These are phyloP conservation scores for Adelphocoris suturalis DNA, from an alignment of 2,888 invertebrate species.

Conservation along the genomic window DNA sequence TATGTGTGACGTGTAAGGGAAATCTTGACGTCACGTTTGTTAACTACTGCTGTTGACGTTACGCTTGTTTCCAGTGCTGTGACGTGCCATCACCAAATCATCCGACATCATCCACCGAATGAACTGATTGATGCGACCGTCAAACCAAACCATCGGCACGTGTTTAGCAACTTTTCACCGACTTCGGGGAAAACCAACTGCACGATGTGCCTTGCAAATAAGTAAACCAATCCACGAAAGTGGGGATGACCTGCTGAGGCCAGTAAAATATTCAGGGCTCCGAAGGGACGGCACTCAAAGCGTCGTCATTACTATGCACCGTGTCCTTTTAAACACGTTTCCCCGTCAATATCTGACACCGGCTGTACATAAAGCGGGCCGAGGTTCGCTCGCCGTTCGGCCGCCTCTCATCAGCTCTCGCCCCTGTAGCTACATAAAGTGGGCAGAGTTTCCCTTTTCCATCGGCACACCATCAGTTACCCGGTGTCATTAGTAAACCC, in stretches of 20 bases:
- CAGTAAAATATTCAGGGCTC: not conserved
- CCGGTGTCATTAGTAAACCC: conserved; percentile 37
- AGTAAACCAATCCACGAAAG: not conserved
- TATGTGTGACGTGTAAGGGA: too few relatives aligned
- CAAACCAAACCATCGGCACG: too few relatives aligned
- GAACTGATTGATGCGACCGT: too few relatives aligned
- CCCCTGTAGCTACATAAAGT: not conserved
- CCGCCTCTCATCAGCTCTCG: not conserved
- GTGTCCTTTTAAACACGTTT: conserved; percentile 45
- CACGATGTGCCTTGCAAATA: not conserved
- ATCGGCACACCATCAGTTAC: conserved; percentile 45
- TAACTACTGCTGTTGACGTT: too few relatives aligned
- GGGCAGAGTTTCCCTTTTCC: not conserved
- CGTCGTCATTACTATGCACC: conserved; percentile 10
- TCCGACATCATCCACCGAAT: too few relatives aligned
- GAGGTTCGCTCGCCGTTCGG: conserved; percentile 1
- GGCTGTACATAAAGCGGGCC: conserved; percentile 37
- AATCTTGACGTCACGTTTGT: too few relatives aligned
- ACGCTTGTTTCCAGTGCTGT: too few relatives aligned
- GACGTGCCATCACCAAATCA: too few relatives aligned
- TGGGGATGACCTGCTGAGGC: not conserved
- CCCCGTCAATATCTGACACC: conserved; percentile 22
- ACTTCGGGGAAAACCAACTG: not conserved
- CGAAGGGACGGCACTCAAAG: conserved; percentile 13
- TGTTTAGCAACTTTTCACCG: too few relatives aligned